These are phyloP conservation scores for Myotis planiceps DNA, from an alignment of 2,797 vertebrate genomes.

Conservation along the genomic window DNA sequence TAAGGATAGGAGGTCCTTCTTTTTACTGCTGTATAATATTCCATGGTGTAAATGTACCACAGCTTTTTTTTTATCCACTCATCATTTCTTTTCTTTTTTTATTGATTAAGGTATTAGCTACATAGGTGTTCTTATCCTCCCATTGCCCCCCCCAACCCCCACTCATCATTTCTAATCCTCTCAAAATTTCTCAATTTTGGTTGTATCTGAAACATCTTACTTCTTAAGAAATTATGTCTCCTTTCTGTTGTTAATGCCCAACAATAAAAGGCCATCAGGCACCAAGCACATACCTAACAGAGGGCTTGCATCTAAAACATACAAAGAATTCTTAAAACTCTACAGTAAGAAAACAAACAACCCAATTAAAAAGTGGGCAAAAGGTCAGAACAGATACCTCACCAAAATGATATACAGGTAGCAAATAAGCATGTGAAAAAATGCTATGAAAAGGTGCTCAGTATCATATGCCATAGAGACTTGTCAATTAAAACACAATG, in stretches of 20 bases:
- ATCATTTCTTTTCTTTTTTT: neutral
- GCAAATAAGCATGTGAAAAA: neutral
- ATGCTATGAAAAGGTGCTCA: neutral
- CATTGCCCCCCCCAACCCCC: no score
- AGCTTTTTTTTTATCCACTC: no score
- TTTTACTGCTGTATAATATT: no score
- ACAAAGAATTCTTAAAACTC: neutral
- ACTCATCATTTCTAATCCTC: neutral
- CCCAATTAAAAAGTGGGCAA: neutral
- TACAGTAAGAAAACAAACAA: neutral
- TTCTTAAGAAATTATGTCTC: neutral
- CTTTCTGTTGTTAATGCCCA: neutral
- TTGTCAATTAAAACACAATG: neutral
- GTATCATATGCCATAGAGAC: neutral
- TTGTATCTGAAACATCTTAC: neutral
- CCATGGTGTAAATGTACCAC: no score
- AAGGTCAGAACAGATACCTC: neutral
- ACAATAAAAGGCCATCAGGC: neutral
- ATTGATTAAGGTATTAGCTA: no score
- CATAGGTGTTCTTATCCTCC: no score
- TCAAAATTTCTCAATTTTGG: neutral
- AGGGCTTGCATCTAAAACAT: neutral
- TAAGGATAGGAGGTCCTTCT: no score
- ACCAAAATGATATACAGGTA: neutral
- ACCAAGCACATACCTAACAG: neutral